Conservation (phyloP, 2,797 vertebrate genomes). For the Cossypha niveicapilla region DNA sequence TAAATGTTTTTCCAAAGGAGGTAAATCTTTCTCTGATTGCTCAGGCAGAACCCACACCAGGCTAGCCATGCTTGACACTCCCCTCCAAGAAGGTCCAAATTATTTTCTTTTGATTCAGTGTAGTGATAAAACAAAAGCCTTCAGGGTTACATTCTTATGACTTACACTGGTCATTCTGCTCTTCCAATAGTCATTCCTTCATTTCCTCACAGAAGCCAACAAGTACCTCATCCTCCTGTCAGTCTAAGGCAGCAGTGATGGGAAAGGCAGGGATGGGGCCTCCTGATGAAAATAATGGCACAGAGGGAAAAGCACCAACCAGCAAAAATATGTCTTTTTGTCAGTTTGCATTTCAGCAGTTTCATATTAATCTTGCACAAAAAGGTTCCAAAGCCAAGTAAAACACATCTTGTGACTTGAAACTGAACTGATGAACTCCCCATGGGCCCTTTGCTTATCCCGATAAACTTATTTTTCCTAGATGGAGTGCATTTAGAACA, state of each 20-base stretch:
- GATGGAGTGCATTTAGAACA: constrained; percentile 58
- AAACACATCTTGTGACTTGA: constrained; percentile 69
- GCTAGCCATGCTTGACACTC: not conserved
- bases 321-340: constrained; percentile 55
- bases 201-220: constrained; percentile 11
- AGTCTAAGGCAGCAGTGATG: not conserved
- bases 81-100: not conserved
- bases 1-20: not conserved
- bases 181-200: not conserved
- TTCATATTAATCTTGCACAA: constrained; percentile 65
- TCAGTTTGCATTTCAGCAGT: constrained; percentile 57
- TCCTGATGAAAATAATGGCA: not conserved
- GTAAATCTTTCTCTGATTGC: not conserved
- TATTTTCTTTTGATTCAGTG: constrained; percentile 1
- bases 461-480: constrained; percentile 67
- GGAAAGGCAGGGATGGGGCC: not conserved
- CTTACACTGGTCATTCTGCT: not conserved
- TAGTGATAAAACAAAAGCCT: constrained; percentile 14
- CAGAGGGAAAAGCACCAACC: constrained; percentile 49
- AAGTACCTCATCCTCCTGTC: not conserved
- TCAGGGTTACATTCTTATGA: not conserved
- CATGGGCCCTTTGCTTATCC: constrained; percentile 44
- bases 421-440: constrained; percentile 72
- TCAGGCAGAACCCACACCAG: not conserved
- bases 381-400: constrained; percentile 62